Conservation (phyloP, 2,797 vertebrate genomes). For the Tapirus indicus region DNA sequence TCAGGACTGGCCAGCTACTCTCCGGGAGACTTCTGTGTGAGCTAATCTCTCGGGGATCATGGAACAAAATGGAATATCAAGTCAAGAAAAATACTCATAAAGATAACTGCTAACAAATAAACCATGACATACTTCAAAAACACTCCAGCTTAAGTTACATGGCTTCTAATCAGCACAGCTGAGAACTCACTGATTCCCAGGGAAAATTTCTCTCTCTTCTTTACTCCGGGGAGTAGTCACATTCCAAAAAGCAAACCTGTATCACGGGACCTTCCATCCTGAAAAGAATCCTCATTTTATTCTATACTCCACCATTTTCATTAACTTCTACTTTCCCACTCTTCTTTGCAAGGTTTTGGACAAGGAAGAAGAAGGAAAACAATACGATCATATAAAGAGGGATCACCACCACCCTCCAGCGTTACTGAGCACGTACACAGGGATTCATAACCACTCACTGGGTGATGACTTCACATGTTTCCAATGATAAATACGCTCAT, state of each 20-base stretch:
- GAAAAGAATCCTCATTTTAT: background rate
- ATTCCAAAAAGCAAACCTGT: background rate
- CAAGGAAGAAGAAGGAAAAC: constrained; percentile 31
- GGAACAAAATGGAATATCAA: background rate
- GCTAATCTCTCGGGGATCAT: background rate
- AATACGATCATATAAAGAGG: background rate
- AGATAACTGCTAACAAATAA: background rate
- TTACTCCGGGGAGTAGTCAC: background rate
- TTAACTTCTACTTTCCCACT: constrained; percentile 30
- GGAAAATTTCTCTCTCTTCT: background rate
- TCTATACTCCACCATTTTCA: background rate
- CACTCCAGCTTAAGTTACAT: background rate
- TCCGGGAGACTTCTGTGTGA: background rate
- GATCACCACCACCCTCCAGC: background rate
- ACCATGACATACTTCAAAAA: background rate
- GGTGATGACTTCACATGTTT: background rate
- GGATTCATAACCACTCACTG: background rate
- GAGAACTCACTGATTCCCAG: background rate
- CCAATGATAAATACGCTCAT: background rate
- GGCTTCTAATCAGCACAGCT: background rate
- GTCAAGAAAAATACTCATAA: background rate
- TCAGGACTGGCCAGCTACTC: background rate
- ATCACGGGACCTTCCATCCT: background rate
- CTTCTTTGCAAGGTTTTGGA: constrained; percentile 38
- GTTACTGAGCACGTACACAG: background rate